Percentiles rank a stretch among this genome's conserved stretches.
These are phyloP conservation scores for Xyrichtys novacula DNA, from an alignment of 2,797 vertebrate species.

Conservation along the genomic window DNA sequence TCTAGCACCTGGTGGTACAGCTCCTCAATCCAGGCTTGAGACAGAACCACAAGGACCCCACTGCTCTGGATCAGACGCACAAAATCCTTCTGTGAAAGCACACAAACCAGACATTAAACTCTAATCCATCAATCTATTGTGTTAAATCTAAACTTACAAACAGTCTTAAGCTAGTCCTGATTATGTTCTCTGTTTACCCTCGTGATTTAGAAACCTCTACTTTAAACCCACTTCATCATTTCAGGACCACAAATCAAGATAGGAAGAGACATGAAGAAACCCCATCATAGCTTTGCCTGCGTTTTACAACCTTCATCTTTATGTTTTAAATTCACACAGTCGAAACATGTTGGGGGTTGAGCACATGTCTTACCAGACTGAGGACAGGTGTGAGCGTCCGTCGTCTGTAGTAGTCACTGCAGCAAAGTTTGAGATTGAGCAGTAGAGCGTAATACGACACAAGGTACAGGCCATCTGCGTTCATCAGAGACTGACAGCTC, in stretches of 20 bases:
- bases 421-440: conserved; percentile 95
- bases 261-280: too few species aligned
- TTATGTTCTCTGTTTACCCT: too few species aligned
- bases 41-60: conserved; percentile 93
- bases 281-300: too few species aligned
- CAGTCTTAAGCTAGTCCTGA: not conserved
- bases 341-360: too few species aligned
- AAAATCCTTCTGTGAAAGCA: conserved; percentile 91
- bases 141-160: not conserved
- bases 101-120: not conserved
- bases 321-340: too few species aligned
- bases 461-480: conserved; percentile 94
- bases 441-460: conserved; percentile 92
- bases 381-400: conserved; percentile 81
- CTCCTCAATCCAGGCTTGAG: conserved; percentile 96
- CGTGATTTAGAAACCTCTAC: too few species aligned
- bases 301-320: too few species aligned
- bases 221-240: too few species aligned
- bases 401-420: conserved; percentile 91
- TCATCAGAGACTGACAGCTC: conserved; percentile 92
- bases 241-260: too few species aligned
- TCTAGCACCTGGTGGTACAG: conserved; percentile 94
- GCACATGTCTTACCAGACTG: conserved; percentile 84
- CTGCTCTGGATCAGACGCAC: conserved; percentile 93
- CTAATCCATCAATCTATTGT: not conserved